Evolutionary conservation across 2,113 vertebrate genomes (phyloP), one percentile per base, ranked within the genome.

Genomic region (Sapayoa aenigma): DNA sequence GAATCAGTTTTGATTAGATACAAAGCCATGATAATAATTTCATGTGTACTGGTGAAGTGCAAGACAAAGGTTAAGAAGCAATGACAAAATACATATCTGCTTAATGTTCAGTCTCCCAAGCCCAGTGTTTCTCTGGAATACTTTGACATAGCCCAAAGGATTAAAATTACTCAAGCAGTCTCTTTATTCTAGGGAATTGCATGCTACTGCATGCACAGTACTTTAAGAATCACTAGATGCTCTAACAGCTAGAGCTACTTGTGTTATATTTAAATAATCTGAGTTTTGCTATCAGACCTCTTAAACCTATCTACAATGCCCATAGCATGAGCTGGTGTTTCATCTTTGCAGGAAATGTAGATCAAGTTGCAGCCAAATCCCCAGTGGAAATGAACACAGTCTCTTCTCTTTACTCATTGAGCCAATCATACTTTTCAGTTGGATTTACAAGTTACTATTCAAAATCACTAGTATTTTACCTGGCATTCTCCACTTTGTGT

Each of bases 401-500:
- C 30, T 18, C 17, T 84, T 58, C 58, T 33, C 71, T 30, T 77
- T 55, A 37, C 35, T 68, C 35, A 59, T 0, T 60, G 6, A 69
- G 15, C 9, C 79, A 46, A 52, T 44, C 46, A 22, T 79, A 6
- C 23, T n/a, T 74, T 96, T 72, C 21, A 35, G 37, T 24, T 60
- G 21, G 6, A 72, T 53, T 37, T 89, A 41, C 25, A 75, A 49
- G 65, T 37, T 27, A 9, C 15, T 47, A 14, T 22, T 53, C 27
- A 53, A 76, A 86, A 23, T 9, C 59, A 66, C 5, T 42, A 53
- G 12, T 31, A 58, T 65, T 84, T 97, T 98, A 99, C 99, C 99
- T 99, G 96, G 98, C 98, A 85, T 96, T 99, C 93, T 99, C 98
- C 30, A 98, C 97, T 27, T 98, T 98, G 59, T 97, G 96, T 14